Evolutionary conservation across 2,888 invertebrate genomes (phyloP), one percentile per base, ranked within the genome.

Genomic region (Pyrrhia umbra): DNA sequence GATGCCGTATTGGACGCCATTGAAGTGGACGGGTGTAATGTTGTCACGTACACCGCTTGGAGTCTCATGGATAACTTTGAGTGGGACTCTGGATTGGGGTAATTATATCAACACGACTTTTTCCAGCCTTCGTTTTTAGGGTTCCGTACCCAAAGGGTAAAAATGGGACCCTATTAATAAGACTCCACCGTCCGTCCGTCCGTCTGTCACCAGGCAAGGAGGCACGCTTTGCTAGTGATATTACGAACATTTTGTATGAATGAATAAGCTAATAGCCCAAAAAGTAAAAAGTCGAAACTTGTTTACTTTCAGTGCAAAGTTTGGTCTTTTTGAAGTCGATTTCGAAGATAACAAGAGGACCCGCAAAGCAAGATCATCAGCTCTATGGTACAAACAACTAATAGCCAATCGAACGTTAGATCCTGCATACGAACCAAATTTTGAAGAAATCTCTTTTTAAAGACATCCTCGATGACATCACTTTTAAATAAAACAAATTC

Each of bases 11-110:
- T 90, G 13, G 88, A 90, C 37, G 91, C 92, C 0, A 81, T 90
- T 5, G 85, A 88, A 47, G 13, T 75, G 15, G 92, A 93, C 47
- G 82, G 84, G 0, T 90, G 90, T 55, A 86, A 90, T 20, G 87
- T 94, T 1, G 50, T 68, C 0, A 61, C 77, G 0, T 94, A 92
- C 47, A 89, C 90, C 0, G 88, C 90, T 6, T 94, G 93, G 93
- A 91, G 89, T 79, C 69, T 94, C 8, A 91, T 94, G 90, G 93
- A 94, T 62, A 92, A 92, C 57, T 93, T 91, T 59, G 93, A 93
- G 70, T 94, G 93, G 92, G 64, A 70, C 46, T 74, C 75, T n/a
- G 92, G 93, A 25, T 42, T 81, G 0, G 71, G 68, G 84, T 87
- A 68, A 59, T 18, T 43, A 52, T 23, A 27, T 23, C 40, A 2